A percentile compares a stretch with the other conserved stretches of the same genome.
phyloP scores from a whole-genome alignment of 2,113 vertebrate species.

The Zosterops pallidus region DNA sequence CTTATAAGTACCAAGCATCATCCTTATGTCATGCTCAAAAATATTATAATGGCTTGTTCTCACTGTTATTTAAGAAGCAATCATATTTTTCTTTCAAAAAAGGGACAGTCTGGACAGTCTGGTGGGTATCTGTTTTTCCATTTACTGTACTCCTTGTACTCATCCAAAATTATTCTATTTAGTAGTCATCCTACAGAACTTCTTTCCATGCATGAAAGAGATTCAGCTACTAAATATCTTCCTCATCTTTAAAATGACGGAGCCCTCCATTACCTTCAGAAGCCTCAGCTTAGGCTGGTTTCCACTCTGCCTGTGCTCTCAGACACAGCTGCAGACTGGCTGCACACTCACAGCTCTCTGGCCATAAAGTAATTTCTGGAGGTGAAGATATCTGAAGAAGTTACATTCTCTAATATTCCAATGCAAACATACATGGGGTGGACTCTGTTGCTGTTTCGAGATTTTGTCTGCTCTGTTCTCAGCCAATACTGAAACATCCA shows the following conservation, averaged over 20 bases:
- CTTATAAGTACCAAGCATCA: neutral
- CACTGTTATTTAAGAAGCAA: neutral
- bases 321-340: neutral
- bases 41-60: neutral
- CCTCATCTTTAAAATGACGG: neutral
- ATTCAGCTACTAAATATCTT: neutral
- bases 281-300: neutral
- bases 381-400: neutral
- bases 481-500: neutral
- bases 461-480: neutral
- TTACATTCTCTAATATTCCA: neutral
- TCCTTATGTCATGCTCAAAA: neutral
- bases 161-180: neutral
- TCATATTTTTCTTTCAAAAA: neutral
- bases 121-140: neutral
- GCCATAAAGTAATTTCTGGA: neutral
- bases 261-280: neutral
- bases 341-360: neutral
- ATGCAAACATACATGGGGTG: rapidly evolving
- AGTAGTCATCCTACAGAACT: neutral
- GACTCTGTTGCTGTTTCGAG: neutral
- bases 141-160: neutral
- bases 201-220: neutral
- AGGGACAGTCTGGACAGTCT: neutral
- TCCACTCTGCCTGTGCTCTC: neutral